Evolutionary conservation across 2,797 vertebrate species (phyloP).

Genomic region (Hoplostethus atlanticus): DNA sequence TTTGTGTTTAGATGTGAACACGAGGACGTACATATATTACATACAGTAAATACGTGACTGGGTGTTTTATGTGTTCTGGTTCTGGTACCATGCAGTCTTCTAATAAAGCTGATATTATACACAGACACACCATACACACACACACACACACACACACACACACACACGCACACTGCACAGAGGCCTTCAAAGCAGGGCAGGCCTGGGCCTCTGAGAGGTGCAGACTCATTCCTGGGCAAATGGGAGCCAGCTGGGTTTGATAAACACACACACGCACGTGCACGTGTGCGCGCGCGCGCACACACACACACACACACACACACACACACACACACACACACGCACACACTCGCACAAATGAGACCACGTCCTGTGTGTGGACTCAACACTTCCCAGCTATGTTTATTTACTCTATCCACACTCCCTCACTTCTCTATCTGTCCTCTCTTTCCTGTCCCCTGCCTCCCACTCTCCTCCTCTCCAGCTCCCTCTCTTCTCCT

Average conservation of each 20-base stretch:
- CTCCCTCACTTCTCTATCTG: constrained; percentile 77
- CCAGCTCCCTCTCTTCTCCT: constrained; percentile 29
- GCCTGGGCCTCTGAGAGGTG: constrained; percentile 81
- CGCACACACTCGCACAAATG: constrained; percentile 36
- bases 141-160: constrained; percentile 25
- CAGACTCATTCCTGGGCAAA: constrained; percentile 84
- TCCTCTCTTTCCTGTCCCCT: constrained; percentile 69
- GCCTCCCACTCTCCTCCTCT: constrained; percentile 40
- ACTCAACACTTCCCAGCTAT: constrained; percentile 80
- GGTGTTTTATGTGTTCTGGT: constrained; percentile 67
- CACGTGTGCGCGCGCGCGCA: too few relatives aligned
- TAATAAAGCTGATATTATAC: constrained; percentile 73
- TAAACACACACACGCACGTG: constrained; percentile 68
- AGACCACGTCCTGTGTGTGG: constrained; percentile 80
- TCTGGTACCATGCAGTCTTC: constrained; percentile 50
- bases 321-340: constrained; percentile 39
- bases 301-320: constrained; percentile 33
- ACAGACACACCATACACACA: constrained; percentile 39
- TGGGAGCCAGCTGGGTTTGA: constrained; percentile 85
- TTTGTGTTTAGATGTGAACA: constrained; percentile 42
- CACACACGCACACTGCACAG: constrained; percentile 42
- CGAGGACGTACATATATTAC: constrained; percentile 35
- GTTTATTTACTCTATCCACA: constrained; percentile 80
- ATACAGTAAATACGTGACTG: constrained; percentile 58
- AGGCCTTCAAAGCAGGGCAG: constrained; percentile 78